These are phyloP conservation scores for Anseranas semipalmata DNA, from an alignment of 2,113 vertebrate species.

Conservation along the genomic window DNA sequence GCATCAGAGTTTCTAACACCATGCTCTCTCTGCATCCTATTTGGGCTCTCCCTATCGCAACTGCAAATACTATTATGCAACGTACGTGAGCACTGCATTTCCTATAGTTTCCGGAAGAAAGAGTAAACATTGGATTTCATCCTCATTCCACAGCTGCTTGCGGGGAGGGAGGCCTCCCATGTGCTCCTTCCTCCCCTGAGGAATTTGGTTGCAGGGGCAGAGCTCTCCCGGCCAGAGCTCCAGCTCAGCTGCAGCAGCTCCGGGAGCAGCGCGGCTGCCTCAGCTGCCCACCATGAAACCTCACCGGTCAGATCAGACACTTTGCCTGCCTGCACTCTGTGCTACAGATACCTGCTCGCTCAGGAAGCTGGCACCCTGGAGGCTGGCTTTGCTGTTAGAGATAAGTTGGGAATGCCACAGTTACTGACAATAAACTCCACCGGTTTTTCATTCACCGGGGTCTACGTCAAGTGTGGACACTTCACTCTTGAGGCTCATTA, in stretches of 20 bases:
- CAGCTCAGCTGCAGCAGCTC: not conserved
- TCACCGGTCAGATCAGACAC: not conserved
- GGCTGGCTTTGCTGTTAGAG: not conserved
- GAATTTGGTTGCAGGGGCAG: not conserved
- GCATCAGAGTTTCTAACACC: not conserved
- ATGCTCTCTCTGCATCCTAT: accelerated
- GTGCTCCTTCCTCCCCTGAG: conserved; percentile 28
- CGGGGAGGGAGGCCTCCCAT: conserved; percentile 40
- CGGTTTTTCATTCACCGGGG: not conserved
- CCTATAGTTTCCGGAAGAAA: conserved; percentile 64
- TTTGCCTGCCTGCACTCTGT: accelerated
- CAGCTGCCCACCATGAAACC: not conserved
- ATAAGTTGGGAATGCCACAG: not conserved
- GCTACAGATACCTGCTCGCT: not conserved
- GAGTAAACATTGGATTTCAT: conserved; percentile 62
- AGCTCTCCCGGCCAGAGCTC: not conserved
- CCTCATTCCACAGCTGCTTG: conserved; percentile 66
- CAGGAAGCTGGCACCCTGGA: not conserved
- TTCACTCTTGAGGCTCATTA: not conserved
- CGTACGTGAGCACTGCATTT: not conserved
- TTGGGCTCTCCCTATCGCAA: not conserved
- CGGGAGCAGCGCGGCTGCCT: accelerated
- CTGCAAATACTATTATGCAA: conserved; percentile 8
- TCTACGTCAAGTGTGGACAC: not conserved
- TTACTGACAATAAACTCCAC: not conserved